Percentiles rank a stretch among this genome's conserved stretches.
phyloP scores from a whole-genome alignment of 2,797 vertebrate species.

The Aeoliscus strigatus region DNA sequence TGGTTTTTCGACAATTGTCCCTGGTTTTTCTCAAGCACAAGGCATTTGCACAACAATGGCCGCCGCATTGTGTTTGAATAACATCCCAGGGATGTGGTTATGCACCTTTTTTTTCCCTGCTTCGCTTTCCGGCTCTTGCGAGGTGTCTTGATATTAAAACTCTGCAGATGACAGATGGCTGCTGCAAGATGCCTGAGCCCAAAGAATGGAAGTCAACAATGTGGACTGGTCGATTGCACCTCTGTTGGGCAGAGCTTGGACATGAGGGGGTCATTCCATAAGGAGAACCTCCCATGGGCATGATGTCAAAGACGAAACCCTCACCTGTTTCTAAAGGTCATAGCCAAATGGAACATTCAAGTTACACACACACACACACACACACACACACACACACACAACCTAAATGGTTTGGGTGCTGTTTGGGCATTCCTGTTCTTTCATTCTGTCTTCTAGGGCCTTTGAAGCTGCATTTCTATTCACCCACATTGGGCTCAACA shows the following conservation, averaged over 20 bases:
- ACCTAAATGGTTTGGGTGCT: slow-evolving; percentile 26
- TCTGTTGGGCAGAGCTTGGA: slow-evolving; percentile 7
- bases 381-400: slow-evolving; percentile 21
- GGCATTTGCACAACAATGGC: slow-evolving; percentile 72
- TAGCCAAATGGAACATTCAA: slow-evolving; percentile 47
- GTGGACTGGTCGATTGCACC: slow-evolving; percentile 29
- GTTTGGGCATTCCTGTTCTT: slow-evolving; percentile 33
- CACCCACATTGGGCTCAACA: slow-evolving; percentile 29
- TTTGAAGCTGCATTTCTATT: slow-evolving; percentile 45
- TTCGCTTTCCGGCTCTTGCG: slow-evolving; percentile 36
- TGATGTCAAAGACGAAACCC: slow-evolving; percentile 55
- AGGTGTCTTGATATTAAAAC: slow-evolving; percentile 41
- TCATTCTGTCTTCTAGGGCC: slow-evolving; percentile 27
- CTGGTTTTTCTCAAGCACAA: slow-evolving; percentile 58
- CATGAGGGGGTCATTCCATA: slow-evolving; percentile 32
- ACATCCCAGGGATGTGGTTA: slow-evolving; percentile 49
- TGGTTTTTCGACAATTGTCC: slow-evolving; percentile 62
- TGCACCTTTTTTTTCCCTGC: slow-evolving; percentile 49
- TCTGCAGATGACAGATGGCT: slow-evolving; percentile 24
- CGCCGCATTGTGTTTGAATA: slow-evolving; percentile 55
- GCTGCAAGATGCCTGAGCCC: slow-evolving; percentile 15
- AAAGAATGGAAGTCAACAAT: slow-evolving; percentile 32
- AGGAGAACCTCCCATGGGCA: slow-evolving; percentile 45
- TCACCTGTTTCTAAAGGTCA: slow-evolving; percentile 68
- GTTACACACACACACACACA: slow-evolving; percentile 32